These are phyloP conservation scores for Thaleichthys pacificus DNA, from an alignment of 2,797 vertebrate species.

Conservation along the genomic window DNA sequence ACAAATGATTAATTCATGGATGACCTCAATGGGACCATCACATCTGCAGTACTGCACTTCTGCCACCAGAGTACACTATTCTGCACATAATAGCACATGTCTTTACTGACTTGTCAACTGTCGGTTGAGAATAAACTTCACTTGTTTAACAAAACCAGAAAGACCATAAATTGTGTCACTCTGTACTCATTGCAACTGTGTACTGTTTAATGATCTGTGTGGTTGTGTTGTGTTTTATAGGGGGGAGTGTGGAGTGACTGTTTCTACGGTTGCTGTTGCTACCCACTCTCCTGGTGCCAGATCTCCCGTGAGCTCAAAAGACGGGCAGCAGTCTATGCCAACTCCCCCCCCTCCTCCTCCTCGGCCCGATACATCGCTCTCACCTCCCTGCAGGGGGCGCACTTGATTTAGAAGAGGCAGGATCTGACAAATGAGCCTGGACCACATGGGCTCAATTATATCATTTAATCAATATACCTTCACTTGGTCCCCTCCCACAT, in stretches of 20 bases:
- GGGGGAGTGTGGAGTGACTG: slow-evolving; percentile 74
- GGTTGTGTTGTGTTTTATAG: slow-evolving; percentile 31
- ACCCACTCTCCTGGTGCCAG: slow-evolving; percentile 74
- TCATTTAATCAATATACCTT: background rate
- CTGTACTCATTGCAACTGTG: too few relatives aligned
- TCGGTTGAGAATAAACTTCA: too few relatives aligned
- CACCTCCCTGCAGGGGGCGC: slow-evolving; percentile 62
- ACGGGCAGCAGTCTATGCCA: slow-evolving; percentile 60
- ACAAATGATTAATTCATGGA: too few relatives aligned
- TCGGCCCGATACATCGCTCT: slow-evolving; percentile 56
- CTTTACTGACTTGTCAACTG: too few relatives aligned
- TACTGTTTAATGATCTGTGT: too few relatives aligned
- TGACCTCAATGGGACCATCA: too few relatives aligned
- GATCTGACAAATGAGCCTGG: too few relatives aligned
- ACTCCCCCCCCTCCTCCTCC: slow-evolving; percentile 32
- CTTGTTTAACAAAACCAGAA: too few relatives aligned
- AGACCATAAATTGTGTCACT: too few relatives aligned
- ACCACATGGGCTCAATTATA: background rate
- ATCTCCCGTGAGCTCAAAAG: slow-evolving; percentile 75
- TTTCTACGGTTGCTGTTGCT: slow-evolving; percentile 75
- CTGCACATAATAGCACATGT: too few relatives aligned
- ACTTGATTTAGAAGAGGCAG: slow-evolving; percentile 58
- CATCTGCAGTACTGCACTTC: too few relatives aligned
- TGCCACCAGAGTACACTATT: too few relatives aligned
- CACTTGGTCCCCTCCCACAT: background rate